phyloP scores from a whole-genome alignment of 1,140 invertebrate genomes.

The Sycophila sp. region DNA sequence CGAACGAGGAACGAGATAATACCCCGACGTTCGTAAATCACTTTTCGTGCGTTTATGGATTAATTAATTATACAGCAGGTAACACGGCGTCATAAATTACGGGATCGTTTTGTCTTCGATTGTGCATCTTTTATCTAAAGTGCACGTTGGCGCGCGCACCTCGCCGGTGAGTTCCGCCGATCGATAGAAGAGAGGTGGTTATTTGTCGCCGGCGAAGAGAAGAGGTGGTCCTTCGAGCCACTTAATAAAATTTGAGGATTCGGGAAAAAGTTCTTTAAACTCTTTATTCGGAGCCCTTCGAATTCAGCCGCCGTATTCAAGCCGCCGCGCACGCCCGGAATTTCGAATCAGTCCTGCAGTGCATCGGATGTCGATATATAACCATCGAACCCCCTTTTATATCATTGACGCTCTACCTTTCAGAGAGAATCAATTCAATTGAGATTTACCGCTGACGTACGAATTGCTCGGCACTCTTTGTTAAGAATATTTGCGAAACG shows the following conservation, averaged over 20 bases:
- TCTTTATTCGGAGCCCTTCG: not conserved
- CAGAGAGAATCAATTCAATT: not conserved
- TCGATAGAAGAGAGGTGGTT: no score
- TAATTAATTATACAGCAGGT: slow-evolving; percentile 1
- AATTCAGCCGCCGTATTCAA: slow-evolving; percentile 6
- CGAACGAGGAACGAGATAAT: slow-evolving; percentile 2
- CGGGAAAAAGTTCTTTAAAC: slow-evolving; percentile 18
- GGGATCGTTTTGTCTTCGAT: no score
- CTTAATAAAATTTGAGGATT: slow-evolving; percentile 16
- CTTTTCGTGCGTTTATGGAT: not conserved
- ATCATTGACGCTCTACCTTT: not conserved
- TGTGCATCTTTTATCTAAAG: no score
- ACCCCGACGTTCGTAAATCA: not conserved
- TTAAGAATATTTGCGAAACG: not conserved
- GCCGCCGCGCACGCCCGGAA: not conserved
- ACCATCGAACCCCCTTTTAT: no score
- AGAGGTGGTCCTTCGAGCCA: not conserved
- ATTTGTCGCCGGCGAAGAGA: no score
- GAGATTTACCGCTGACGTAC: slow-evolving; percentile 1
- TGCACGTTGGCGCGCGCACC: no score
- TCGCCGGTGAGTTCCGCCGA: no score
- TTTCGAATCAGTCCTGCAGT: slow-evolving; percentile 14
- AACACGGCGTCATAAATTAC: slow-evolving; percentile 18
- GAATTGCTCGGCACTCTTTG: not conserved
- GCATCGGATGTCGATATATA: no score